phyloP scores from a whole-genome alignment of 2,113 vertebrate species.

The Ammodytes dubius region DNA sequence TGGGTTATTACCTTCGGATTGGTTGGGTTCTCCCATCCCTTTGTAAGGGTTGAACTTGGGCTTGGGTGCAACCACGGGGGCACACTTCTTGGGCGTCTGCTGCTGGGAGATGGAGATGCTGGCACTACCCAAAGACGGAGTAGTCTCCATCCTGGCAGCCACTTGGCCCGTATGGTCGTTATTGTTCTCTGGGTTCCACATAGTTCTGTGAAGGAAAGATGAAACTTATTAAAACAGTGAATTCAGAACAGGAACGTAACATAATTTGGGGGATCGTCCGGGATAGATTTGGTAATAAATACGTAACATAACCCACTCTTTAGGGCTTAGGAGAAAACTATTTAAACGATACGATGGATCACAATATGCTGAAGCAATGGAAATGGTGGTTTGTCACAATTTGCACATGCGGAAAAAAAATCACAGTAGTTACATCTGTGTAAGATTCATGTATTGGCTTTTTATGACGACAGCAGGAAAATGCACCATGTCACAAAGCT shows the following conservation, averaged over 20 bases:
- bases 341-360: background rate
- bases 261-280: too few species aligned
- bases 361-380: background rate
- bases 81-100: conserved; percentile 95
- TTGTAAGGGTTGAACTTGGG: conserved; percentile 97
- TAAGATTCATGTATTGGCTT: background rate
- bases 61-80: conserved; percentile 95
- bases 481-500: too few species aligned
- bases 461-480: background rate
- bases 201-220: conserved; percentile 76
- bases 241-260: background rate
- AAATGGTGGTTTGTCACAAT: background rate
- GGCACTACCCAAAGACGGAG: conserved; percentile 91
- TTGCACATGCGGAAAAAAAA: conserved; percentile 5
- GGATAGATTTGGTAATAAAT: too few species aligned
- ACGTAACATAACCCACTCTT: background rate
- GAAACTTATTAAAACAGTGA: background rate
- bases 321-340: background rate
- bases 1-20: conserved; percentile 77
- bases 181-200: conserved; percentile 92
- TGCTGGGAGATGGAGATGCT: conserved; percentile 96
- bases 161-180: conserved; percentile 90
- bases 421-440: background rate
- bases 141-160: conserved; percentile 96
- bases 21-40: conserved; percentile 62